A percentile compares a stretch with the other conserved stretches of the same genome.
Evolutionary conservation across 1,140 invertebrate genomes (phyloP).

Genomic region (Leguminivora glycinivorella): DNA sequence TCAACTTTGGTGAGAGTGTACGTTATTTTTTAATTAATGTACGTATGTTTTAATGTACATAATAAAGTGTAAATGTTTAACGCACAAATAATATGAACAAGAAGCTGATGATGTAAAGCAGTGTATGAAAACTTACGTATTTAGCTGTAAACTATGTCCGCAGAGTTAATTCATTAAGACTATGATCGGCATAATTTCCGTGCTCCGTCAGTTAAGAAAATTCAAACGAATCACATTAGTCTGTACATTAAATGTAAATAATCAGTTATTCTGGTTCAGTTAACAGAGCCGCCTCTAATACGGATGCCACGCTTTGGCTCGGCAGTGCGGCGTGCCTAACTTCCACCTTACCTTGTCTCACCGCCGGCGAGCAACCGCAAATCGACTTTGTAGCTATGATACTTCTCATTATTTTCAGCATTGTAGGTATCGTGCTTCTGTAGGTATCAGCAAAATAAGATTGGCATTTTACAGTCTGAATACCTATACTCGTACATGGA

Average conservation of each 20-base stretch:
- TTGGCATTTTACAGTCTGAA: too few relatives aligned
- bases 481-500: too few relatives aligned
- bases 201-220: constrained; percentile 46
- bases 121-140: constrained; percentile 72
- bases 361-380: background rate
- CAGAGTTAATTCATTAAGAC: constrained; percentile 59
- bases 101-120: constrained; percentile 63
- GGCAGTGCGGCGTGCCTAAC: background rate
- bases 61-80: constrained; percentile 78
- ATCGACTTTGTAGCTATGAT: too few relatives aligned
- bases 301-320: background rate
- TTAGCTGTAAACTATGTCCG: constrained; percentile 74
- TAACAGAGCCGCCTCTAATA: background rate
- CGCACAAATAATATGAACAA: constrained; percentile 72
- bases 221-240: constrained; percentile 26
- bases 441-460: too few relatives aligned
- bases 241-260: constrained; percentile 15
- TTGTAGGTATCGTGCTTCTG: too few relatives aligned
- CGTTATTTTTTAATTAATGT: constrained; percentile 74
- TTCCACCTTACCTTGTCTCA: background rate
- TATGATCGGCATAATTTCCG: constrained; percentile 58
- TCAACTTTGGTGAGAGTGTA: constrained; percentile 69
- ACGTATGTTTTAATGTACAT: constrained; percentile 78
- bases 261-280: constrained; percentile 10
- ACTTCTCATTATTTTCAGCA: too few relatives aligned